Conservation (phyloP, 2,888 invertebrate species). For the Parthenolecanium corni region DNA sequence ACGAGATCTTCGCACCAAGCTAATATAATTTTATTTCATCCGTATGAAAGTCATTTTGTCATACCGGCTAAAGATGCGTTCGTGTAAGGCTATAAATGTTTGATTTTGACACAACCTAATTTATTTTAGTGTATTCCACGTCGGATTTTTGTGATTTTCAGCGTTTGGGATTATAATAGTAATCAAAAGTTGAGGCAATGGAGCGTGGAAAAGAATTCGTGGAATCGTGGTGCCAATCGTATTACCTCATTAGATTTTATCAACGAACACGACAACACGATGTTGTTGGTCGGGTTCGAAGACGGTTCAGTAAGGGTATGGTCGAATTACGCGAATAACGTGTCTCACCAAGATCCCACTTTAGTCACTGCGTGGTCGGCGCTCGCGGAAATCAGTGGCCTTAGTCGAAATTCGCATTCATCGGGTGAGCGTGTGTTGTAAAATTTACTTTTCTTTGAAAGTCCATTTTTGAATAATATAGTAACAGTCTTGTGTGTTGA, state of each 20-base stretch:
- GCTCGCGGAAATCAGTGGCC: slow-evolving; percentile 38
- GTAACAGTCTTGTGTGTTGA: too few relatives aligned
- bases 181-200: slow-evolving; percentile 56
- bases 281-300: slow-evolving; percentile 64
- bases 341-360: slow-evolving; percentile 40
- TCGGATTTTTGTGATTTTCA: slow-evolving; percentile 37
- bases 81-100: slow-evolving; percentile 44
- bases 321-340: slow-evolving; percentile 36
- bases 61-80: slow-evolving; percentile 77
- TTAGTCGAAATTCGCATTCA: slow-evolving; percentile 13
- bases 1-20: slow-evolving; percentile 68
- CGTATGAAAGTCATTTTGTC: slow-evolving; percentile 78
- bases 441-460: neutral
- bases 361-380: slow-evolving; percentile 80
- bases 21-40: slow-evolving; percentile 69
- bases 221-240: slow-evolving; percentile 42
- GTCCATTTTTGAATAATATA: neutral
- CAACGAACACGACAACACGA: slow-evolving; percentile 69
- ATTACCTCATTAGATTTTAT: slow-evolving; percentile 75
- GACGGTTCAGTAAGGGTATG: slow-evolving; percentile 67
- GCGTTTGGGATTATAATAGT: slow-evolving; percentile 73
- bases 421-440: neutral
- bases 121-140: neutral
- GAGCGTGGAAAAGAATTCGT: slow-evolving; percentile 29
- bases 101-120: neutral